phyloP scores from a whole-genome alignment of 92 coral and sea anemone species.

The Epizoanthus ramosus region DNA sequence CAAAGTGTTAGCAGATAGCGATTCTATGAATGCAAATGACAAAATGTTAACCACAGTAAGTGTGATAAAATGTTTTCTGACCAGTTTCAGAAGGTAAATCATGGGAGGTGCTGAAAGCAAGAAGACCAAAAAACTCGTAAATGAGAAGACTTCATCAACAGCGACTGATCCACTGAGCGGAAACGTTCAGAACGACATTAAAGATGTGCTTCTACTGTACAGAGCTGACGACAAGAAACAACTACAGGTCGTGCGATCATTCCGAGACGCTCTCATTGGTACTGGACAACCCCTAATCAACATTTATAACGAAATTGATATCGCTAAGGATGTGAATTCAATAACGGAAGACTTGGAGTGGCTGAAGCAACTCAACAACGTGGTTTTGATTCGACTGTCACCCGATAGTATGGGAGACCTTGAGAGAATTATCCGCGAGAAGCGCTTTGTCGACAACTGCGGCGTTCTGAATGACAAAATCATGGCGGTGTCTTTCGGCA shows the following conservation, averaged over 20 bases:
- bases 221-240: slow-evolving; percentile 60
- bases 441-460: slow-evolving; percentile 68
- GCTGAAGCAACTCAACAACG: slow-evolving; percentile 72
- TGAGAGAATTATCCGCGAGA: slow-evolving; percentile 58
- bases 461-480: slow-evolving; percentile 75
- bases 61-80: not conserved
- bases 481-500: slow-evolving; percentile 85
- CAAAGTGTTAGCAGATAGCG: no score
- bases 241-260: slow-evolving; percentile 59
- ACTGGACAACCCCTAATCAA: slow-evolving; percentile 3
- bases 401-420: slow-evolving; percentile 65
- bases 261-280: slow-evolving; percentile 77
- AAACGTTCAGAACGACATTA: slow-evolving; percentile 26
- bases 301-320: slow-evolving; percentile 10
- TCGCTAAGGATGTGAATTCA: slow-evolving; percentile 12
- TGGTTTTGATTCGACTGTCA: slow-evolving; percentile 80
- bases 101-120: slow-evolving; percentile 41
- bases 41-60: not conserved
- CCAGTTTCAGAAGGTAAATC: slow-evolving; percentile 5
- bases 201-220: slow-evolving; percentile 77
- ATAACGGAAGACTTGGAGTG: slow-evolving; percentile 58
- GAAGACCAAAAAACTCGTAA: not conserved
- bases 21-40: not conserved
- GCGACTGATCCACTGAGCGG: not conserved
- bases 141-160: not conserved